Evolutionary conservation across 2,797 vertebrate genomes (phyloP), one percentile per base, ranked within the genome.

Genomic region (Trematomus bernacchii): DNA sequence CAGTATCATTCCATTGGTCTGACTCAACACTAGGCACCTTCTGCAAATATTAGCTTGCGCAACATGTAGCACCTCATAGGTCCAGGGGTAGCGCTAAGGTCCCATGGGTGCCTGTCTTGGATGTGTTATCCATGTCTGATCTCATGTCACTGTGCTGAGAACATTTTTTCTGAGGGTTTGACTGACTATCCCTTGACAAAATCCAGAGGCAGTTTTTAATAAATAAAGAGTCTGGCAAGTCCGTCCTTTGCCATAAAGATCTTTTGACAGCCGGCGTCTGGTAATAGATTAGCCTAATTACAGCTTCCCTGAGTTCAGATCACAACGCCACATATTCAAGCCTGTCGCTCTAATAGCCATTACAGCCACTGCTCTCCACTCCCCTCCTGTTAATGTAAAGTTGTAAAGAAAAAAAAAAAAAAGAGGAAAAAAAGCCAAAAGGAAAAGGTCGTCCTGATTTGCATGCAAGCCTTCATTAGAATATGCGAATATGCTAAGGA

Each of bases 401-500:
- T 96, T 96, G 96, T 96, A 95, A 95, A 96, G 97, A 93, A 92
- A 90, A 92, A 85, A 47, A 57, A 57, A 54, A 73, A 73, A 71
- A 74, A 72, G 12, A n/a, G n/a, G n/a, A n/a, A 50, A 10, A 77
- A 89, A 96, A 93, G 92, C 94, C 93, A 87, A 75, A 89, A 91
- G 85, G 95, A 95, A 98, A 98, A 99, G 97, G 97, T 97, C 96
- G 96, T 93, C 93, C 95, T 97, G 94, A 97, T 99, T 99, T 99
- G 96, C 97, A 99, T 99, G 96, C 95, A 95, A 95, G 96, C 95
- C 96, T 97, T 97, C 97, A 97, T 98, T 98, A 99, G 96, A 97
- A 97, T 97, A 97, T 98, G 96, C 95, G 97, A 97, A 97, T 98
- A 97, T 98, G 97, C 97, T 97, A 96, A 97, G 96, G 96, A 97